These are phyloP conservation scores for Cepaea nemoralis DNA, from an alignment of 1,140 invertebrate genomes.

Conservation along the genomic window DNA sequence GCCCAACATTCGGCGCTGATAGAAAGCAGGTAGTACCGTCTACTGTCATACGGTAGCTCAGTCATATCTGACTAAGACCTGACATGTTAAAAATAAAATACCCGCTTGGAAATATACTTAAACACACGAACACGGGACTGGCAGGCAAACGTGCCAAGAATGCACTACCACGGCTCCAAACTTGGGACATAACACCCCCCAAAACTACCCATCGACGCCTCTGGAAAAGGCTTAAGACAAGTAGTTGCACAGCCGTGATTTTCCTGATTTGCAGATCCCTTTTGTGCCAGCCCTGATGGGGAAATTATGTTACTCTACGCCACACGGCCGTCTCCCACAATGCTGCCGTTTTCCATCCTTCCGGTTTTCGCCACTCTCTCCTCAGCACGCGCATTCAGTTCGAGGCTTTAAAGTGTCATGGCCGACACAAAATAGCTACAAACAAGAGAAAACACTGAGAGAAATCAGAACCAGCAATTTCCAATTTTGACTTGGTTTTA, in stretches of 20 bases:
- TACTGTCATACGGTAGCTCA: too few species aligned
- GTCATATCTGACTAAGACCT: too few species aligned
- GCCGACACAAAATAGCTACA: constrained; percentile 38
- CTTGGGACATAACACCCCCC: too few species aligned
- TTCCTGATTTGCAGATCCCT: background rate
- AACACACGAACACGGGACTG: too few species aligned
- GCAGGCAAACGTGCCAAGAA: too few species aligned
- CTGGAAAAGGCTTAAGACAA: background rate
- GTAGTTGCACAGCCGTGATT: background rate
- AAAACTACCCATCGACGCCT: background rate
- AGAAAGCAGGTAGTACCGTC: too few species aligned
- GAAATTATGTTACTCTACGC: constrained; percentile 31
- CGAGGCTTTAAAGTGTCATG: constrained; percentile 1
- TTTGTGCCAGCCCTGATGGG: constrained; percentile 30
- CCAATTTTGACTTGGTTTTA: background rate
- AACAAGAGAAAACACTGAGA: constrained; percentile 22
- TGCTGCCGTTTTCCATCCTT: constrained; percentile 37
- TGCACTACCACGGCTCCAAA: too few species aligned
- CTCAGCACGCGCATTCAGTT: constrained; percentile 26
- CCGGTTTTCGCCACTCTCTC: constrained; percentile 2
- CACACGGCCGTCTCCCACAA: constrained; percentile 7
- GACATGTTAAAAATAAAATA: too few species aligned
- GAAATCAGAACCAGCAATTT: background rate
- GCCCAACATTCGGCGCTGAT: too few species aligned
- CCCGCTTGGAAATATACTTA: too few species aligned